Base-by-base conservation (phyloP, 2,113 vertebrate species). In the Canis aureus region DNA sequence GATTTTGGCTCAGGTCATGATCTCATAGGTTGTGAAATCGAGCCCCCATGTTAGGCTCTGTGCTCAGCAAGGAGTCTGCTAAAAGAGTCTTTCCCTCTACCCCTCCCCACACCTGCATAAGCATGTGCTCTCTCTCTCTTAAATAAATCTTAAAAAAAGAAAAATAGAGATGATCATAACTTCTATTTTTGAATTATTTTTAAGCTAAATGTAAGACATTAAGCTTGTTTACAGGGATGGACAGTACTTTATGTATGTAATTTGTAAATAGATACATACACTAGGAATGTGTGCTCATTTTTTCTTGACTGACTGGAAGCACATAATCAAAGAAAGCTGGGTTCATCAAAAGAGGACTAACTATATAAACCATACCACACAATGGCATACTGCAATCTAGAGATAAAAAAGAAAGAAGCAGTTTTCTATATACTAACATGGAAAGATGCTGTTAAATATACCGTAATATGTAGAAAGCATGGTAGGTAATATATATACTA, bases 121-220 rank as follows among this genome's bases (percentile, higher is more conserved):
- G 8, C 67, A 35, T 8, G 29, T 17, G 3, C 29, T 13, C 67
- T 35, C 32, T 69, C 67, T 20, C 32, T 59, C 19, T 59, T n/a
- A n/a, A 69, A 35, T 69, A 69, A n/a, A 69, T n/a, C 66, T 69
- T 69, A 19, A 35, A 69, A 69, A 69, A 69, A 35, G n/a, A n/a
- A 69, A 69, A 69, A 69, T 16, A 35, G 67, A 35, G 94, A 95
- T 78, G 2, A 79, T 32, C 27, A 83, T 23, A 79, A 86, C 13
- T 9, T 90, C 53, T 53, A 80, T 57, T 93, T 92, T 80, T 8
- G 89, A 76, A 53, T 35, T 88, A 84, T n/a, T 78, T 96, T 79
- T 80, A 67, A 93, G 62, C 32, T 69, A 62, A 94, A 22, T 16
- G 27, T 76, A 49, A 81, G 35, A 85, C 8, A 89, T 38, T 51